Evolutionary conservation across 2,888 invertebrate species (phyloP), one percentile per base, ranked within the genome.

Genomic region (Nemoura dubitans): DNA sequence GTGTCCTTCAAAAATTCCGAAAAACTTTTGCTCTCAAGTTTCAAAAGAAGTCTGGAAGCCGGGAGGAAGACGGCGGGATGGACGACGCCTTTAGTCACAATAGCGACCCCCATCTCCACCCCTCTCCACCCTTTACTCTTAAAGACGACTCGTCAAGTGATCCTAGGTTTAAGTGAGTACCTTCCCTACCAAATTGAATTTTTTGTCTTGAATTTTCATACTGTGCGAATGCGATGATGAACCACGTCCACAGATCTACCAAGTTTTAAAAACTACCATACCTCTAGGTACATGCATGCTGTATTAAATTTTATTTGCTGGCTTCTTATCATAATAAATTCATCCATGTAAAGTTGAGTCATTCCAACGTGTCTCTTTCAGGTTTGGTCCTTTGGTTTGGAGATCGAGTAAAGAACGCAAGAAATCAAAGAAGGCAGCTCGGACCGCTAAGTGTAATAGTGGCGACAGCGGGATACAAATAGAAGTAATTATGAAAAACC

Each of bases 401-500:
- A 93, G 95, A 88, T 93, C 94, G 27, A 95, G 95, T 89, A 95
- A 95, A 90, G 95, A 95, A 90, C 92, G 94, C 86, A 95, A 95
- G 89, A 94, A 94, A 90, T 91, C 93, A 87, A 94, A 94, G 89
- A 95, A 95, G 91, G 94, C 94, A 86, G 94, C 94, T 87, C 92
- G 95, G 87, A 94, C 93, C 89, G 94, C 95, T 89, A 95, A 95
- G 91, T 95, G 95, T 91, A 95, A 95, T 91, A 95, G 95, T 90
- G 95, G 95, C 3, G 95, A 95, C 91, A 95, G 95, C 88, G 95
- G 95, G 88, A 95, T 95, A 90, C 95, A 95, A 91, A 94, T 95
- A 89, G 95, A 95, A 92, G 91, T 93, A 91, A 90, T 91, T 85
- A 28, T 82, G 42, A 5, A 36, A 16, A 25, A 26, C n/a, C n/a